Base-by-base conservation (phyloP, 2,113 vertebrate species). In the Aplodontia rufa region DNA sequence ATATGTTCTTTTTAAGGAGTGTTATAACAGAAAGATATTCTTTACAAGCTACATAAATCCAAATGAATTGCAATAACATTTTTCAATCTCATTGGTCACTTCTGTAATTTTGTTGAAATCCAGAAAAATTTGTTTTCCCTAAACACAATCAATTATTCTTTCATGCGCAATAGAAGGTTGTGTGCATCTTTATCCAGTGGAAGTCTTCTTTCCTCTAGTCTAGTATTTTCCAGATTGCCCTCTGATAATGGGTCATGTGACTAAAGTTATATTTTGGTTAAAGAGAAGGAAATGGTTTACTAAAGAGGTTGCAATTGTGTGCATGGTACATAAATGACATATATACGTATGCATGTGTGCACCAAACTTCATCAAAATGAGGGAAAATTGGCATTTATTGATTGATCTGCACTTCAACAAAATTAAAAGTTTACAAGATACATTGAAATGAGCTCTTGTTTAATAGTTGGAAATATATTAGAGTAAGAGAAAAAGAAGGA, bases 381-480 rank as follows among this genome's bases (percentile, higher is more conserved):
- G 49, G 60, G 37, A 79, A 93, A 95, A 82, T 24, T 69, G 47
- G 6, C 20, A 37, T 62, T 92, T 69, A 42, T 51, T 49, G 42
- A 76, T 45, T 89, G 9, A 64, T 9, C 22, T 84, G 14, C 68
- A 19, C n/a, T 11, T 87, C 40, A 37, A 69, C 26, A 83, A 86
- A 51, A 95, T 93, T 79, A 47, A 85, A 97, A 68, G 24, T 72
- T 87, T 64, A 28, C 26, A 58, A n/a, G 60, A 89, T 64, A 80
- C 24, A 74, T 37, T 90, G 9, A 84, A 58, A 68, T 92, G 47
- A 91, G 12, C 1, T 93, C 69, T 68, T 22, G 68, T 19, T 88
- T 94, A 88, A 47, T 80, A 85, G 42, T 84, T 91, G 35, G 19
- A 95, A 28, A 74, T 55, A 78, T 1, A 19, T 91, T 69, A 90